Evolutionary conservation across 2,797 vertebrate species (phyloP).

Genomic region (Hydrolagus colliei): DNA sequence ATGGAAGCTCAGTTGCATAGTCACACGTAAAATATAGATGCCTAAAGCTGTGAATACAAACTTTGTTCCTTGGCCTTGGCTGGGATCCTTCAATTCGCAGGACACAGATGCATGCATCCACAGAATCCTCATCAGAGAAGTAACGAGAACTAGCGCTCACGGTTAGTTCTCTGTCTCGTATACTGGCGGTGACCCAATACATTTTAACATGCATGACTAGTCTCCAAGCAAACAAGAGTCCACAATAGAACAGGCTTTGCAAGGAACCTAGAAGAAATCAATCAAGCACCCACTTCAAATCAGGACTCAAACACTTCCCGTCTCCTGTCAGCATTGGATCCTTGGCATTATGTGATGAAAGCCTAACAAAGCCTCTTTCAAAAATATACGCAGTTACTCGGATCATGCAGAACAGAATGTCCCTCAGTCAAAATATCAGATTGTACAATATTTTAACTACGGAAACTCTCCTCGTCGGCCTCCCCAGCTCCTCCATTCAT

Average conservation of each 20-base stretch:
- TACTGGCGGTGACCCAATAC: neutral
- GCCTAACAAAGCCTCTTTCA: neutral
- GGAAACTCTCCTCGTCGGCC: no score
- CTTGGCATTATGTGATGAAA: neutral
- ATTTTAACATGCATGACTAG: neutral
- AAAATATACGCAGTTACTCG: neutral
- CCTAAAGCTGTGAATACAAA: neutral
- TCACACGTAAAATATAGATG: neutral
- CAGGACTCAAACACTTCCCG: neutral
- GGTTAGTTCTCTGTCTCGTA: neutral
- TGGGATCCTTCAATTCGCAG: neutral
- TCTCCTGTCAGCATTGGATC: neutral
- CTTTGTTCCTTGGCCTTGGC: neutral
- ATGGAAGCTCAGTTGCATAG: neutral
- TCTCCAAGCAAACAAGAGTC: neutral
- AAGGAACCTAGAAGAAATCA: neutral
- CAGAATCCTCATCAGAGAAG: no score
- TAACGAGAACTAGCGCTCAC: no score
- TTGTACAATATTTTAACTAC: no score
- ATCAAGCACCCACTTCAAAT: slow-evolving; percentile 6
- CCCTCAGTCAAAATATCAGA: no score
- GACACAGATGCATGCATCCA: neutral
- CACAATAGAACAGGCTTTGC: neutral
- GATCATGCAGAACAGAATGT: neutral
- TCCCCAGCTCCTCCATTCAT: no score